Evolutionary conservation across 2,797 vertebrate genomes (phyloP).

Genomic region (Apogon talboti): DNA sequence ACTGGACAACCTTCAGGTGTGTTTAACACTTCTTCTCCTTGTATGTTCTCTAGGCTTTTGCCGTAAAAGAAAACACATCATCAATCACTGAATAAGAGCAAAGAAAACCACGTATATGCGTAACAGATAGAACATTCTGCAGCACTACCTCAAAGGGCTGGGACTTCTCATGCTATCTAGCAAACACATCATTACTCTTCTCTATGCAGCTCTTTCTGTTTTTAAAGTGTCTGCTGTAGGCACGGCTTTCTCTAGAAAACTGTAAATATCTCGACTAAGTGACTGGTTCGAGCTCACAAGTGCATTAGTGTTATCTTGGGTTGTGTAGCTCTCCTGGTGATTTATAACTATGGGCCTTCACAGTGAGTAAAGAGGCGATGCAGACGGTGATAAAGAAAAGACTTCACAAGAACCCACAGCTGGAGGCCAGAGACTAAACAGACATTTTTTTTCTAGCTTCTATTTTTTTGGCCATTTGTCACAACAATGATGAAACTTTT

Average conservation of each 20-base stretch:
- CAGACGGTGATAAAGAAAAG: slow-evolving; percentile 37
- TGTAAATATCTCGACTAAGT: slow-evolving; percentile 69
- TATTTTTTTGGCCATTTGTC: slow-evolving; percentile 20
- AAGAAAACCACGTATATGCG: slow-evolving; percentile 31
- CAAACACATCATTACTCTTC: slow-evolving; percentile 63
- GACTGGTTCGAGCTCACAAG: slow-evolving; percentile 60
- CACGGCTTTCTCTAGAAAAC: slow-evolving; percentile 50
- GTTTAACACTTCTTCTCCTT: slow-evolving; percentile 14
- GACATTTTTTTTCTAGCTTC: slow-evolving; percentile 16
- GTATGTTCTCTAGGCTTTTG: slow-evolving; percentile 14
- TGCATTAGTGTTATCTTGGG: slow-evolving; percentile 70
- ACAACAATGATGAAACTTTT: slow-evolving; percentile 16
- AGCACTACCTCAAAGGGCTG: slow-evolving; percentile 49
- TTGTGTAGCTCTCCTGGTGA: slow-evolving; percentile 48
- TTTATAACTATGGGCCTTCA: slow-evolving; percentile 55
- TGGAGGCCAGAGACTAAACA: slow-evolving; percentile 30
- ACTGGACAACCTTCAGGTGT: slow-evolving; percentile 16
- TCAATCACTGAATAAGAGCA: slow-evolving; percentile 45
- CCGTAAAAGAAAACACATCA: slow-evolving; percentile 45
- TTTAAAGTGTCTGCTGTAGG: slow-evolving; percentile 58
- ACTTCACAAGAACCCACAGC: slow-evolving; percentile 40
- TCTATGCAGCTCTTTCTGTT: slow-evolving; percentile 56
- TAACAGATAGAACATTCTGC: slow-evolving; percentile 29
- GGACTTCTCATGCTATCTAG: slow-evolving; percentile 50
- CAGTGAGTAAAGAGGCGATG: slow-evolving; percentile 45